These are phyloP conservation scores for Ptilonorhynchus violaceus DNA, from an alignment of 2,113 vertebrate species.

Conservation along the genomic window DNA sequence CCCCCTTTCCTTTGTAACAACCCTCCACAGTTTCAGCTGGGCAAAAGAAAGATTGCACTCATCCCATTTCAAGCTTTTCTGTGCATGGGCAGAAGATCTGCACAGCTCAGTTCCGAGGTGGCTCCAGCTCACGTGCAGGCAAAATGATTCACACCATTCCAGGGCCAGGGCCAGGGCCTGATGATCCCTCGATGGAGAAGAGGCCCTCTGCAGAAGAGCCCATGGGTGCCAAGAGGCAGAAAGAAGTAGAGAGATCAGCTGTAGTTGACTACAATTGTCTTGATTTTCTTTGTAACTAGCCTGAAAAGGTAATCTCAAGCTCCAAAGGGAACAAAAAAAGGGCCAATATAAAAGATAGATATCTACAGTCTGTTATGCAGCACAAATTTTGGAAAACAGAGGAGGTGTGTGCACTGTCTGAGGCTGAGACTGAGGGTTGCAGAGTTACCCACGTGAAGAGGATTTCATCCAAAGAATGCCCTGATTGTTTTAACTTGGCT, in stretches of 20 bases:
- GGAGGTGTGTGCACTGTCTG: fast-evolving
- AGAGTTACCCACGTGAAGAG: background rate
- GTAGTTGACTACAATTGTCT: background rate
- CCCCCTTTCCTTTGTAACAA: background rate
- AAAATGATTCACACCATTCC: background rate
- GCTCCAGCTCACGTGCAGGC: background rate
- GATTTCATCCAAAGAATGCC: background rate
- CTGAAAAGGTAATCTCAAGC: background rate
- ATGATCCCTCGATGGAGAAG: fast-evolving
- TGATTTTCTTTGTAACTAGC: background rate
- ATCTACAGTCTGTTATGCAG: background rate
- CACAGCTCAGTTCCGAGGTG: background rate
- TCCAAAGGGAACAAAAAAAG: background rate
- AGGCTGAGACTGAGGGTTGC: background rate
- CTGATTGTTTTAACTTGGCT: background rate
- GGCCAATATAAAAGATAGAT: background rate
- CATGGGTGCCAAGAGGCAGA: background rate
- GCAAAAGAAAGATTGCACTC: background rate
- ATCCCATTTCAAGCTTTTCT: background rate
- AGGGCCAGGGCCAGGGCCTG: background rate
- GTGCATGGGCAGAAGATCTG: background rate
- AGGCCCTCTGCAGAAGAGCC: background rate
- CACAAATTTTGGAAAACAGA: background rate
- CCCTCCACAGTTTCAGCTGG: background rate
- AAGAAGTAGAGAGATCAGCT: background rate